These are phyloP conservation scores for Polydrusus pterygomalis DNA, from an alignment of 2,888 invertebrate species.

Conservation along the genomic window DNA sequence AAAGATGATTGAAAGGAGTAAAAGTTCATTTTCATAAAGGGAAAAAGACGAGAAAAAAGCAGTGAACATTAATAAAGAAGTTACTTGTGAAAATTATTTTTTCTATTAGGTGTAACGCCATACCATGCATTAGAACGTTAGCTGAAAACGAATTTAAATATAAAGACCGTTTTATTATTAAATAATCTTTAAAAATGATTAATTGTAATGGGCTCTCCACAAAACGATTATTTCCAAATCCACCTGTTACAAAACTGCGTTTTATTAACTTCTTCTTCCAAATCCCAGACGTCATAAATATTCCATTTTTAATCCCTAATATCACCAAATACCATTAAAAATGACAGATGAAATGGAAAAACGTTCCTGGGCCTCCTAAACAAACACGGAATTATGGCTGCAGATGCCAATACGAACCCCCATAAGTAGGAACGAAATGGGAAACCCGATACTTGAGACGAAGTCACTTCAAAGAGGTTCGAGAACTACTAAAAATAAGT, in stretches of 20 bases:
- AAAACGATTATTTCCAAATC: constrained; percentile 1
- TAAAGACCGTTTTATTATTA: too few relatives aligned
- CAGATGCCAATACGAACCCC: not conserved
- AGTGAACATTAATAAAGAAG: not conserved
- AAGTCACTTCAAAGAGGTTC: constrained; percentile 27
- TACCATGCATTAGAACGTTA: too few relatives aligned
- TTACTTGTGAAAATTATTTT: constrained; percentile 1
- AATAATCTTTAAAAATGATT: not conserved
- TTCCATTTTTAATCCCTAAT: constrained; percentile 27
- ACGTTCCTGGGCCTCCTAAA: constrained; percentile 25
- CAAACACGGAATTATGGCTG: constrained; percentile 23
- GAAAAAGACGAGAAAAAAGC: not conserved
- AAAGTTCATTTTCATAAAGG: constrained; percentile 6
- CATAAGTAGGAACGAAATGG: constrained; percentile 9
- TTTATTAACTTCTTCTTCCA: constrained; percentile 17
- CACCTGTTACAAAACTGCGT: constrained; percentile 18
- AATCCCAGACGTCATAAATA: constrained; percentile 32
- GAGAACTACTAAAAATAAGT: constrained; percentile 9
- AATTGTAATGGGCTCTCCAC: not conserved
- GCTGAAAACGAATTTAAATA: too few relatives aligned
- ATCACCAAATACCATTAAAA: constrained; percentile 38
- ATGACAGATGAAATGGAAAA: constrained; percentile 31
- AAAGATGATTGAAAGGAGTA: not conserved
- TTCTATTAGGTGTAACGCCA: too few relatives aligned
- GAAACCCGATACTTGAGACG: constrained; percentile 22